Conservation (phyloP, 2,888 invertebrate species). For the Trachelus tabidus region DNA sequence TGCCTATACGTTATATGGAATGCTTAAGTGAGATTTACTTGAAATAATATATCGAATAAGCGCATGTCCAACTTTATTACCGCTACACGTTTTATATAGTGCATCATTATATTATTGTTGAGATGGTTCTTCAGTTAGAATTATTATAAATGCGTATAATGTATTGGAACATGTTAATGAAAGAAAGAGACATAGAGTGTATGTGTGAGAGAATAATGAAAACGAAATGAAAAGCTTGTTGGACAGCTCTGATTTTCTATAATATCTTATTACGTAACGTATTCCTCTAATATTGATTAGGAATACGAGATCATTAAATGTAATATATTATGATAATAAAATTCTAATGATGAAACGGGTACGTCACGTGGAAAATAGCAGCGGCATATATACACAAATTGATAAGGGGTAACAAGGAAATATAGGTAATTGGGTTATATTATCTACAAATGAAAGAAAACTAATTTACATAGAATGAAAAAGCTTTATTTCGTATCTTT, state of each 20-base stretch:
- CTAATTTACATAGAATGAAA: slow-evolving; percentile 17
- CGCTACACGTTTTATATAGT: background rate
- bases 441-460: background rate
- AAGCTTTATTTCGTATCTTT: slow-evolving; percentile 5
- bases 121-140: background rate
- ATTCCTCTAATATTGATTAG: slow-evolving; percentile 24
- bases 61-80: background rate
- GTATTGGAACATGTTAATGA: background rate
- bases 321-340: slow-evolving; percentile 42
- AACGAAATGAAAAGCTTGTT: background rate
- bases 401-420: background rate
- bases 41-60: background rate
- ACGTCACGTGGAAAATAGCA: background rate
- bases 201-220: background rate
- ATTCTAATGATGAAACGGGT: slow-evolving; percentile 11
- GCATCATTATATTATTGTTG: background rate
- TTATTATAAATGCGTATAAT: background rate
- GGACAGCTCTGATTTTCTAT: background rate
- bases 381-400: background rate
- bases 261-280: slow-evolving; percentile 16
- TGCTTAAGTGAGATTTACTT: background rate
- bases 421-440: background rate
- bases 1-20: background rate
- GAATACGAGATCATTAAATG: slow-evolving; percentile 35
- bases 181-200: background rate